Percentiles rank a stretch among this genome's conserved stretches.
Conservation (phyloP, 2,797 vertebrate species). For the Myotis myotis region DNA sequence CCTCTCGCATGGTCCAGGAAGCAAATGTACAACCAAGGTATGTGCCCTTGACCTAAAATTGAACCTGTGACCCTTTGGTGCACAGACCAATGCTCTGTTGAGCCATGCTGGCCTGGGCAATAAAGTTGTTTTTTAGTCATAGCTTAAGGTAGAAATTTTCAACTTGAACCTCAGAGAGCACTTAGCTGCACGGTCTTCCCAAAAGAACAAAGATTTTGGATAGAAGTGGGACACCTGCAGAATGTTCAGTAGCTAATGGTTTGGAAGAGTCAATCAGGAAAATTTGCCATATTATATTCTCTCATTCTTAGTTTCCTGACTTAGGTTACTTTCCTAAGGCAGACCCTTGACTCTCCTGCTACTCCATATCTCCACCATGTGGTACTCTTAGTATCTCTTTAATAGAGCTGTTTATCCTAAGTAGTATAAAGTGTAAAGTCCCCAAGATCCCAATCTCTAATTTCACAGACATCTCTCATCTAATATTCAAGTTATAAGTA, state of each 20-base stretch:
- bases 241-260: neutral
- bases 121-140: neutral
- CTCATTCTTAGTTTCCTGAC: neutral
- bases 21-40: too few relatives aligned
- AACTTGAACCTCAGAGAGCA: neutral
- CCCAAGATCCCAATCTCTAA: neutral
- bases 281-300: neutral
- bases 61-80: too few relatives aligned
- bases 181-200: neutral
- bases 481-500: neutral
- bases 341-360: neutral
- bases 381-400: neutral
- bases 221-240: neutral
- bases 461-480: neutral
- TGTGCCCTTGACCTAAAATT: too few relatives aligned
- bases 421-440: neutral
- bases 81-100: too few relatives aligned
- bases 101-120: too few relatives aligned
- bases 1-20: too few relatives aligned
- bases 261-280: neutral
- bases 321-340: neutral
- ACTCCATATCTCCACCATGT: neutral
- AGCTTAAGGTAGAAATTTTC: neutral
- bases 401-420: neutral
- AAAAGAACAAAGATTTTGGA: neutral